phyloP scores from a whole-genome alignment of 2,113 vertebrate genomes.

The Orthonyx spaldingii region DNA sequence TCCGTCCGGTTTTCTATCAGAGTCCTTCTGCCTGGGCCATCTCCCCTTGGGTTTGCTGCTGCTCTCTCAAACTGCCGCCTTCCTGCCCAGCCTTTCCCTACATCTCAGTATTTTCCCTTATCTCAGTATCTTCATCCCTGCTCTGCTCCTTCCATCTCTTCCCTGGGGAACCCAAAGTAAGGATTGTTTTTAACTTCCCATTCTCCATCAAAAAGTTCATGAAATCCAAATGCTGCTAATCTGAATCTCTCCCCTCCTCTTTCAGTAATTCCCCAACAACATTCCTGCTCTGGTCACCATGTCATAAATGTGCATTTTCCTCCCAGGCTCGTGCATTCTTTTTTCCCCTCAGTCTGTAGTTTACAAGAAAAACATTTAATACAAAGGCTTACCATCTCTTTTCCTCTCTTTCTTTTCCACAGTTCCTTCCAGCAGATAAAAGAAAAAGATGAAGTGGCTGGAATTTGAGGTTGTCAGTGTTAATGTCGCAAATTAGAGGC shows the following conservation, averaged over 20 bases:
- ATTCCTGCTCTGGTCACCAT: neutral
- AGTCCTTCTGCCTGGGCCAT: neutral
- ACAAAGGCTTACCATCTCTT: neutral
- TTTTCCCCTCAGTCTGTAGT: neutral
- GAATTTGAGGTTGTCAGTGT: constrained; percentile 35
- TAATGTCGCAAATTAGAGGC: constrained; percentile 32
- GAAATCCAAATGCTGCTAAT: neutral
- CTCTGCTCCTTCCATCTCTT: neutral
- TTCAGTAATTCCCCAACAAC: neutral
- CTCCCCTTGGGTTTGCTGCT: neutral
- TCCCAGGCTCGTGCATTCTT: neutral
- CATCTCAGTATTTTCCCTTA: neutral
- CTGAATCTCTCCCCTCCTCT: neutral
- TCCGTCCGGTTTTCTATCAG: accelerated
- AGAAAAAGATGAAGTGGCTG: neutral
- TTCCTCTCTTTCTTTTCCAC: neutral
- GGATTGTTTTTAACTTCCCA: neutral
- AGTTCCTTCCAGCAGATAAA: neutral
- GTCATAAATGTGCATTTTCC: neutral
- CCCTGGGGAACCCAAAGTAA: neutral
- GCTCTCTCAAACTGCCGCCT: neutral
- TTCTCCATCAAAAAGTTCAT: neutral
- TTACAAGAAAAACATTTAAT: neutral
- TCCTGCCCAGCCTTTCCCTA: neutral
- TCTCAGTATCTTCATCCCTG: neutral